Evolutionary conservation across 2,888 invertebrate species (phyloP).

Genomic region (Pyrrhia umbra): DNA sequence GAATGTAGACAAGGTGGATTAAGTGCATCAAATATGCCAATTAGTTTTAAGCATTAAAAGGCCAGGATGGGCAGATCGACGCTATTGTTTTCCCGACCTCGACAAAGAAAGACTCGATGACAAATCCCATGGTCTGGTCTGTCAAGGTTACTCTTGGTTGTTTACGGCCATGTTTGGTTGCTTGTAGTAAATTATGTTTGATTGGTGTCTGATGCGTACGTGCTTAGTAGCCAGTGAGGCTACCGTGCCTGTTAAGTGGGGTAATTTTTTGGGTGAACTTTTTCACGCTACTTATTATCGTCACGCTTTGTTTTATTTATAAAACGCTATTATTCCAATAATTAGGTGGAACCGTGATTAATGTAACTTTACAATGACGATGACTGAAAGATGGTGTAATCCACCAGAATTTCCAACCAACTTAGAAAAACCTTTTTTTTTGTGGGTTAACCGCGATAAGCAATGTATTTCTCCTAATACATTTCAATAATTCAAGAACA

Average conservation of each 20-base stretch:
- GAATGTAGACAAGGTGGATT: slow-evolving; percentile 46
- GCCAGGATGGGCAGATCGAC: slow-evolving; percentile 82
- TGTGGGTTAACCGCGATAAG: slow-evolving; percentile 9
- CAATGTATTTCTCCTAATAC: slow-evolving; percentile 12
- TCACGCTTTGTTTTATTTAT: slow-evolving; percentile 29
- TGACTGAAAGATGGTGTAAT: background rate
- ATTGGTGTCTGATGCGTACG: slow-evolving; percentile 59
- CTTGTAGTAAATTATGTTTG: slow-evolving; percentile 65
- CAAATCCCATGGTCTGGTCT: slow-evolving; percentile 75
- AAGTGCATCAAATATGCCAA: slow-evolving; percentile 73
- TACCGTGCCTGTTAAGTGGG: slow-evolving; percentile 41
- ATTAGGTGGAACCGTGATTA: slow-evolving; percentile 1
- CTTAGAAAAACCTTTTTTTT: slow-evolving; percentile 4
- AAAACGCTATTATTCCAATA: slow-evolving; percentile 3
- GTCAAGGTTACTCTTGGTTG: slow-evolving; percentile 82
- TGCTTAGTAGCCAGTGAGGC: slow-evolving; percentile 35
- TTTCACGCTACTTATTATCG: slow-evolving; percentile 12
- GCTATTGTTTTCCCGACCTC: slow-evolving; percentile 84
- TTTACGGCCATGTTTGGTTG: slow-evolving; percentile 59
- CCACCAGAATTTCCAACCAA: background rate
- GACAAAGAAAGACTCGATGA: slow-evolving; percentile 85
- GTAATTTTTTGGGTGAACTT: slow-evolving; percentile 13
- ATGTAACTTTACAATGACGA: background rate
- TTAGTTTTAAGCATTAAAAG: slow-evolving; percentile 79
- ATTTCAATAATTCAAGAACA: slow-evolving; percentile 2